Evolutionary conservation across 2,888 invertebrate species (phyloP), one percentile per base, ranked within the genome.

Genomic region (Leptopilina drosophilae): DNA sequence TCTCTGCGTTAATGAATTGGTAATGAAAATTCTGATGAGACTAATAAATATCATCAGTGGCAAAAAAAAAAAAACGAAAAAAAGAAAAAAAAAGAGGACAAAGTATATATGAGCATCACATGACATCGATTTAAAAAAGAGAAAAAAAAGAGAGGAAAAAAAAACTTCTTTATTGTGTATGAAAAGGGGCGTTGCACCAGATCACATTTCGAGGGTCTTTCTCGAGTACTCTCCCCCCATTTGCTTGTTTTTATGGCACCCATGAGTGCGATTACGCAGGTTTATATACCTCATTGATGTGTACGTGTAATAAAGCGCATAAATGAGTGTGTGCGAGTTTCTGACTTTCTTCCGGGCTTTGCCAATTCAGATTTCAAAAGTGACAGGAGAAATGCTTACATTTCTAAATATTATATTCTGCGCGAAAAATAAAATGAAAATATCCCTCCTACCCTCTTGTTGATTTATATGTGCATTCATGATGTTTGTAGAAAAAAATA

Each of bases 111-210:
- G 73, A 73, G 73, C 73, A 73, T 73, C 73, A 56, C 69, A 14
- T 20, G 7, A 20, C 73, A 73, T 73, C 73, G 73, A 73, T 56
- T 66, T n/a, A 33, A 62, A 64, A 76, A 49, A 49, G 11, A 49
- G n/a, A 62, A 64, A 76, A 49, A 49, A 49, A 49, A 49, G 12
- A 20, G 12, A 49, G 12, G 9, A 46, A 46, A 49, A 75, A 76
- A 76, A 76, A 83, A 78, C 67, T 64, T 42, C 64, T 77, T 62
- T 69, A 78, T 79, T 77, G 78, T 78, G 79, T 81, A 49, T 12
- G 49, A 49, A 79, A 81, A 84, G 82, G 82, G 81, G 33, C 26
- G 64, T 20, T 20, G 40, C 76, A 73, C 33, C 14, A 46, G 76
- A 76, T 76, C 76, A 64, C 76, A 26, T 64, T 64, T 40, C 15